Base-by-base conservation (phyloP, 1,140 invertebrate genomes). In the Melitaea cinxia region DNA sequence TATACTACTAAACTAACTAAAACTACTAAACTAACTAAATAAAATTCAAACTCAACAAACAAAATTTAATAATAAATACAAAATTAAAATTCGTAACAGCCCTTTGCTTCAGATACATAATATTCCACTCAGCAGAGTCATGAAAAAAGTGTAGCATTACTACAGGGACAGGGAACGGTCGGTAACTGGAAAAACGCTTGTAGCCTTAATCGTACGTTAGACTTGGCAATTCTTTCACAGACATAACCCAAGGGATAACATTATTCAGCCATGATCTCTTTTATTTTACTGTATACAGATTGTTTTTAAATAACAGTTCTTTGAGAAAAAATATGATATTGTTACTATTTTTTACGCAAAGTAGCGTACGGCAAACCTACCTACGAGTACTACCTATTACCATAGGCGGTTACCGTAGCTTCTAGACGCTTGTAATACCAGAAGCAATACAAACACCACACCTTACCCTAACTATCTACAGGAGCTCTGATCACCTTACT, bases 141-240 rank as follows among this genome's bases (percentile, higher is more conserved):
- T 15, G 37, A 17, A 42, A 33, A 33, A 42, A 42, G 30, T 42
- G 14, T 9, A 42, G 17, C 37, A 17, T 14, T 42, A 7, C 37
- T 17, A 6, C 37, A 1, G 37, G 14, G 37, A 6, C 37, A 1
- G 37, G 14, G 37, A 42, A 17, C 17, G 9, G 37, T 42, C 9
- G 7, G 14, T 17, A 15, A 17, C 17, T 9, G 17, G 14, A 42
- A 42, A 42, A 42, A 37, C 12, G 5, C 15, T 9, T 14, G 17
- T 17, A 15, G 37, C 17, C 37, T 17, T 15, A 42, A 17, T 42
- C 14, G 37, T 7, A 17, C 37, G 14, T 17, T 42, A 17, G 37
- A 17, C 37, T 42, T 42, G 37, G 37, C 15, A 42, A 42, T 42
- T 15, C n/a, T n/a, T n/a, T n/a, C 37, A 42, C n/a, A 42, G 15